phyloP scores from a whole-genome alignment of 2,888 invertebrate genomes.

The Schizotus pectinicornis region DNA sequence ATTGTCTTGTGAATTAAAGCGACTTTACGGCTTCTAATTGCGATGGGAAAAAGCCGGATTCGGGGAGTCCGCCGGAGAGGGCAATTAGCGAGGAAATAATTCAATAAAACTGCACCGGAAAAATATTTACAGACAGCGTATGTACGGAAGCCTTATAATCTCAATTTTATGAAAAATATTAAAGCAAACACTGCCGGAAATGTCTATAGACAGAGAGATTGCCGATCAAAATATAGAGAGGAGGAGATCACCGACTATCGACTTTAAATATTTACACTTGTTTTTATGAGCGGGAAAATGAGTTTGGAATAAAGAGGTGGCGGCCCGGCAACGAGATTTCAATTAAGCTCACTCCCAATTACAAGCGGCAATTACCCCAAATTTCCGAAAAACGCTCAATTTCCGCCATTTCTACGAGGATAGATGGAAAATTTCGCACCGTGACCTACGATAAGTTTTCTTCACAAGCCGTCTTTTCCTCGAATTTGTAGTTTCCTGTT shows the following conservation, averaged over 20 bases:
- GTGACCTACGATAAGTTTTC: too few species aligned
- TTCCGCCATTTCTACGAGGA: too few species aligned
- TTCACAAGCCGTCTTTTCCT: too few species aligned
- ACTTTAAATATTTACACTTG: constrained; percentile 58
- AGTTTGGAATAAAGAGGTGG: constrained; percentile 51
- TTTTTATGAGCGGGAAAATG: constrained; percentile 54
- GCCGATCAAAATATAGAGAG: constrained; percentile 56
- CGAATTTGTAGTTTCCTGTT: too few species aligned
- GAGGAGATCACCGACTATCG: constrained; percentile 56
- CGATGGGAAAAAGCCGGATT: constrained; percentile 11
- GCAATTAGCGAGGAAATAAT: constrained; percentile 34
- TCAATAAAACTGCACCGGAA: constrained; percentile 46
- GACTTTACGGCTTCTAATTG: constrained; percentile 21
- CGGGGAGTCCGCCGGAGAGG: constrained; percentile 4
- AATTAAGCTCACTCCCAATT: constrained; percentile 29
- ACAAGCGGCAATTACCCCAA: too few species aligned
- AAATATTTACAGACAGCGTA: constrained; percentile 57
- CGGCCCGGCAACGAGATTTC: constrained; percentile 44
- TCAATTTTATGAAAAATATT: constrained; percentile 60
- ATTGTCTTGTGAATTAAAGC: constrained; percentile 26
- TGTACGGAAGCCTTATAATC: constrained; percentile 57
- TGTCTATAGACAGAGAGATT: constrained; percentile 60
- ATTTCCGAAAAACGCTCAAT: too few species aligned
- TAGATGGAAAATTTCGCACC: too few species aligned
- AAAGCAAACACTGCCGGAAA: constrained; percentile 57